These are phyloP conservation scores for Caenorhabditis becei DNA, from an alignment of 2,888 invertebrate species.

Conservation along the genomic window DNA sequence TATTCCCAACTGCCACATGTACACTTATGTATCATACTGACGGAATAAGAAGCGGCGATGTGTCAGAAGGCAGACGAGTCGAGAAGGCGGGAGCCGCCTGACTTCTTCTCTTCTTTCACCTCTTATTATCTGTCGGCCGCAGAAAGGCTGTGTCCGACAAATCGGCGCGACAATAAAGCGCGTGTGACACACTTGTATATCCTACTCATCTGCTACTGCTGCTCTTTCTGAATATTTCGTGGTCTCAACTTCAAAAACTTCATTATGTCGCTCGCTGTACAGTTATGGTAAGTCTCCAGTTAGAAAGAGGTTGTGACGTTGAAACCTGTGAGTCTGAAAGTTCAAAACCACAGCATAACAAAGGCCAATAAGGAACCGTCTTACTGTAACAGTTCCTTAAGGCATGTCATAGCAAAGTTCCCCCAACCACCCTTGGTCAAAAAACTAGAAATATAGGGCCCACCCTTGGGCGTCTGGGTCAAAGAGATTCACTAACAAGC, in stretches of 20 bases:
- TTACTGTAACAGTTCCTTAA: too few species aligned
- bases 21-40: slow-evolving; percentile 61
- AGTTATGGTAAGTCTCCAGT: slow-evolving; percentile 30
- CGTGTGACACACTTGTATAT: slow-evolving; percentile 13
- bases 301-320: too few species aligned
- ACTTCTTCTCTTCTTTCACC: slow-evolving; percentile 62
- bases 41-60: slow-evolving; percentile 48
- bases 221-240: slow-evolving; percentile 11
- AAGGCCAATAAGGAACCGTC: too few species aligned
- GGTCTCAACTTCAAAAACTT: neutral
- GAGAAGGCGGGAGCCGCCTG: slow-evolving; percentile 43
- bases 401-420: too few species aligned
- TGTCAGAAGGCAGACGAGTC: slow-evolving; percentile 17
- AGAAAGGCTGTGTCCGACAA: neutral
- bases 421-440: neutral
- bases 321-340: neutral
- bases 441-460: slow-evolving; percentile 3
- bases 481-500: slow-evolving; percentile 65
- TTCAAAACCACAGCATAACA: too few species aligned
- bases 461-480: slow-evolving; percentile 30
- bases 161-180: slow-evolving; percentile 14
- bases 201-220: slow-evolving; percentile 13
- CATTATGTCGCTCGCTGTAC: slow-evolving; percentile 34
- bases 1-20: slow-evolving; percentile 53
- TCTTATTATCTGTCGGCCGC: slow-evolving; percentile 56